phyloP scores from a whole-genome alignment of 2,888 invertebrate species.

The Papilio demoleus region DNA sequence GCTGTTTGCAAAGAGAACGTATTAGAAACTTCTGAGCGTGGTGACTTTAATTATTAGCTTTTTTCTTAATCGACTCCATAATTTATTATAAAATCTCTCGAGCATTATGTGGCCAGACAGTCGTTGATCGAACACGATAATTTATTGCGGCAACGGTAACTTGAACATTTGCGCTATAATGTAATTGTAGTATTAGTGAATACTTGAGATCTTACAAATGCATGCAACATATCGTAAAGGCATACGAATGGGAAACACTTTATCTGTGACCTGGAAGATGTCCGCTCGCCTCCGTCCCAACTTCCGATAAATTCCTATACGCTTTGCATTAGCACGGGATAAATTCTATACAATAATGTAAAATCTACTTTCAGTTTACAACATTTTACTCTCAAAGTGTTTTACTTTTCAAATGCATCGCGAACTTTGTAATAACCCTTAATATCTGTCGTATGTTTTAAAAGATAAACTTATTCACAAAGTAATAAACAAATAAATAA shows the following conservation, averaged over 20 bases:
- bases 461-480: neutral
- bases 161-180: neutral
- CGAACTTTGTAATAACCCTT: no score
- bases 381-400: neutral
- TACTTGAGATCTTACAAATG: constrained; percentile 45
- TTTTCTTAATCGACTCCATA: no score
- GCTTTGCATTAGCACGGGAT: constrained; percentile 64
- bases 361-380: constrained; percentile 15
- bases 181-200: neutral
- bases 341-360: constrained; percentile 24
- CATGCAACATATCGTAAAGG: constrained; percentile 78
- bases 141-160: no score
- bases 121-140: no score
- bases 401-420: neutral
- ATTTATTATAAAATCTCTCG: no score
- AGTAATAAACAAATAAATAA: neutral
- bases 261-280: constrained; percentile 81
- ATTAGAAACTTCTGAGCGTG: neutral
- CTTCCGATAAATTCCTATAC: constrained; percentile 71
- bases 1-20: neutral
- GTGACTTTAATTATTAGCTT: no score
- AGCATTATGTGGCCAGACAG: no score
- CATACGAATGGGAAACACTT: constrained; percentile 81
- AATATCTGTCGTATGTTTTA: neutral
- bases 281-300: constrained; percentile 65